Conservation (phyloP, 2,113 vertebrate genomes). For the Mobula birostris region DNA sequence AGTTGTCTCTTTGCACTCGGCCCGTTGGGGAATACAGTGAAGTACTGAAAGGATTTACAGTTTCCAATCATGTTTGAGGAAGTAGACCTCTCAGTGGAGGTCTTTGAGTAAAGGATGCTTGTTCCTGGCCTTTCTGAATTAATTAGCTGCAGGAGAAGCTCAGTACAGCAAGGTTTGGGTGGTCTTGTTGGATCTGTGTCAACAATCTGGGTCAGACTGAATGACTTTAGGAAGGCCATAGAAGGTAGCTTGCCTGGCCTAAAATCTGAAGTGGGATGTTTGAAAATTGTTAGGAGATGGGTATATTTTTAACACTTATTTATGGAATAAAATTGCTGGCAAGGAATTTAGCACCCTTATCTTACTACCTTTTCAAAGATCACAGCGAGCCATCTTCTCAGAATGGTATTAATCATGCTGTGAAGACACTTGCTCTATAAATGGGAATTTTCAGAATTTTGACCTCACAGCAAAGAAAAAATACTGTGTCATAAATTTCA, state of each 20-base stretch:
- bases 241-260: not conserved
- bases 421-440: too few species aligned
- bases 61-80: not conserved
- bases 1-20: not conserved
- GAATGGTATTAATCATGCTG: too few species aligned
- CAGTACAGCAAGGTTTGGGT: not conserved
- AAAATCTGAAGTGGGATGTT: not conserved
- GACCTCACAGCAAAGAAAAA: not conserved
- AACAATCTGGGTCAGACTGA: constrained; percentile 9
- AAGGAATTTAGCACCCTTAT: too few species aligned
- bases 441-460: too few species aligned
- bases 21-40: not conserved
- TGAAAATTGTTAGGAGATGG: too few species aligned
- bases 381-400: too few species aligned
- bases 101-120: not conserved
- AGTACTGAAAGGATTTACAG: not conserved
- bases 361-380: too few species aligned
- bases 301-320: too few species aligned
- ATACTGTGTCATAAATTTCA: not conserved
- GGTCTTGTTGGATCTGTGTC: constrained; percentile 13
- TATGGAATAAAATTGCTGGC: too few species aligned
- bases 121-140: not conserved
- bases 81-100: not conserved
- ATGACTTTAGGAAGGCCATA: not conserved
- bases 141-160: constrained; percentile 28